Evolutionary conservation across 2,113 vertebrate genomes (phyloP).

Genomic region (Pedetes capensis): DNA sequence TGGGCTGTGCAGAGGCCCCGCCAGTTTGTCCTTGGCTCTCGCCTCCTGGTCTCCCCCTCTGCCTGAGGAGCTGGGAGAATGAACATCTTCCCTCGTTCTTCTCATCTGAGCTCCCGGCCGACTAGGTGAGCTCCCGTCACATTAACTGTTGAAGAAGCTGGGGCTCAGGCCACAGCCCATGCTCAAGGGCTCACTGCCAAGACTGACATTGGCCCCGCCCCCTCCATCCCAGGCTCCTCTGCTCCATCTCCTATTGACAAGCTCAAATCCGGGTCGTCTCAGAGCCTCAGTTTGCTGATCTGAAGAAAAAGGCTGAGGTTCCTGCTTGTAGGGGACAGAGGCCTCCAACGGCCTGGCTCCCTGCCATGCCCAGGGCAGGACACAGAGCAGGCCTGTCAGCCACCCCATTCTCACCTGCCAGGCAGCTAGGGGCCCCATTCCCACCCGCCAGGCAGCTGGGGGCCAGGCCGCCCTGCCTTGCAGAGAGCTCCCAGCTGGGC

Average conservation of each 20-base stretch:
- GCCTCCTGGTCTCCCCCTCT: not conserved
- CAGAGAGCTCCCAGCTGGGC: slow-evolving; percentile 13
- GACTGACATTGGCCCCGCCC: rapidly evolving
- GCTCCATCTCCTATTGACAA: not conserved
- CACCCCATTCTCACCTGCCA: not conserved
- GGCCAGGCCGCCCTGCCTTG: not conserved
- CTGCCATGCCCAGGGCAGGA: rapidly evolving
- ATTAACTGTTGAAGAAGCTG: not conserved
- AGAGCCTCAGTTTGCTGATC: not conserved
- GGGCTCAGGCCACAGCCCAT: rapidly evolving
- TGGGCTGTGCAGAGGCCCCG: no score
- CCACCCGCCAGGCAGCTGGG: no score
- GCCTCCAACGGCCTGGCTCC: not conserved
- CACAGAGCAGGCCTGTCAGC: not conserved
- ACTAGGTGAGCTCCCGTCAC: not conserved
- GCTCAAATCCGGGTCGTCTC: rapidly evolving
- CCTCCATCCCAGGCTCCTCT: no score
- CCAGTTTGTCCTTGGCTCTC: rapidly evolving
- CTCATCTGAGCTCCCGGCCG: rapidly evolving
- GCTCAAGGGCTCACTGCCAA: rapidly evolving
- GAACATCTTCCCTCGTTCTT: rapidly evolving
- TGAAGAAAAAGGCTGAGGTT: not conserved
- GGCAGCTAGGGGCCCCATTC: not conserved
- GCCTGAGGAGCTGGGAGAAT: not conserved
- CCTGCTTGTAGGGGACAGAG: not conserved